These are phyloP conservation scores for Pemphredon lugubris DNA, from an alignment of 2,888 invertebrate genomes.

Conservation along the genomic window DNA sequence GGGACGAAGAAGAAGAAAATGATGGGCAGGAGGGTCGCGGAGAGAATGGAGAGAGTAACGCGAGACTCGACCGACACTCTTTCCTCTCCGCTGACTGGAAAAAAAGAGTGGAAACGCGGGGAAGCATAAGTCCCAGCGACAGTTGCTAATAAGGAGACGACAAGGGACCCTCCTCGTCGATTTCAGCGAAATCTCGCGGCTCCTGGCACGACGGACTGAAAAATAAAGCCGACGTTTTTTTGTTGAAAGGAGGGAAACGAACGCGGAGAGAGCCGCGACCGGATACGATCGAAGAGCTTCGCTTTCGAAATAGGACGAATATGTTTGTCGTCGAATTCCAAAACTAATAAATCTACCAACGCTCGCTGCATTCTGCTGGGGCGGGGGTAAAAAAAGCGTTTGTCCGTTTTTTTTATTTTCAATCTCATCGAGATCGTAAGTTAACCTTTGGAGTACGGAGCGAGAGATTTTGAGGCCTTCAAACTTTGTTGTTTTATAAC, in stretches of 20 bases:
- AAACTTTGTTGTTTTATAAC: no score
- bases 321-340: no score
- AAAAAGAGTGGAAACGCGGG: constrained; percentile 45
- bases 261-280: not conserved
- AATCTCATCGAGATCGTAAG: no score
- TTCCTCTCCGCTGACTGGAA: constrained; percentile 53
- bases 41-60: constrained; percentile 5
- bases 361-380: no score
- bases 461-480: no score
- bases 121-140: constrained; percentile 50
- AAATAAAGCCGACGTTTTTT: not conserved
- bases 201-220: constrained; percentile 41
- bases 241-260: not conserved
- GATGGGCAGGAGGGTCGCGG: not conserved
- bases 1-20: not conserved
- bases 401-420: no score
- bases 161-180: constrained; percentile 38
- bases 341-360: no score
- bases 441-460: no score
- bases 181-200: constrained; percentile 30
- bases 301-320: no score
- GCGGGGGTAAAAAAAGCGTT: no score
- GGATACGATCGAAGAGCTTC: no score
- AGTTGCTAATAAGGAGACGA: constrained; percentile 64
- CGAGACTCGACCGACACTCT: constrained; percentile 33